These are phyloP conservation scores for Hippocampus zosterae DNA, from an alignment of 2,113 vertebrate species.

Conservation along the genomic window DNA sequence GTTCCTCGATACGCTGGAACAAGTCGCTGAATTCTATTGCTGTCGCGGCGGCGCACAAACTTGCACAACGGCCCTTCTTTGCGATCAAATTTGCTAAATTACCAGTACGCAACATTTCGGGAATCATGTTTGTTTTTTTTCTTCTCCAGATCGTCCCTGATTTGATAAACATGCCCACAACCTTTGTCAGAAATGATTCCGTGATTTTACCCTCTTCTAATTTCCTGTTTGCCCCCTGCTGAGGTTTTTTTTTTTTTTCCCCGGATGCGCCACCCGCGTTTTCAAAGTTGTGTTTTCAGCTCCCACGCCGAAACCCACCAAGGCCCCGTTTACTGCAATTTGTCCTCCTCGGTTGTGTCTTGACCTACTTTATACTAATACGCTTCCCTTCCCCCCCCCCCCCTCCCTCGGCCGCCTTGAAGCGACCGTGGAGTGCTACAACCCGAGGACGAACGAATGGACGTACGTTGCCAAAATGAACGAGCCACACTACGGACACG, in stretches of 20 bases:
- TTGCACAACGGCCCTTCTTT: not conserved
- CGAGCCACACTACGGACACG: constrained; percentile 96
- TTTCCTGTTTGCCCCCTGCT: constrained; percentile 39
- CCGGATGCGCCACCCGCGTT: constrained; percentile 45
- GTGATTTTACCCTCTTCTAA: constrained; percentile 20
- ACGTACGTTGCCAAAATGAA: constrained; percentile 98
- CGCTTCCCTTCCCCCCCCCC: not conserved
- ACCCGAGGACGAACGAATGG: constrained; percentile 97
- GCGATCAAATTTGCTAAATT: constrained; percentile 1
- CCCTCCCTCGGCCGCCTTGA: constrained; percentile 19
- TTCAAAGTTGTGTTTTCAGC: constrained; percentile 50
- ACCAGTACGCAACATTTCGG: constrained; percentile 15
- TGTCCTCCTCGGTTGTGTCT: constrained; percentile 59
- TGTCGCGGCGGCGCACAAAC: not conserved
- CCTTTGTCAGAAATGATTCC: constrained; percentile 28
- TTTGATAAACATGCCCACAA: constrained; percentile 18
- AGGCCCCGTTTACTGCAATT: constrained; percentile 64
- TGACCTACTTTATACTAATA: constrained; percentile 62
- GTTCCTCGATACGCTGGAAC: not conserved
- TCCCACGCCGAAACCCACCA: constrained; percentile 61
- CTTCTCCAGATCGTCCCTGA: constrained; percentile 10
- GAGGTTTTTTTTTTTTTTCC: constrained; percentile 18
- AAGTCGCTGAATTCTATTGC: no score
- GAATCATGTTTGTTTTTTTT: not conserved
- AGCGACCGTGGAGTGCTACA: constrained; percentile 98